A percentile compares a stretch with the other conserved stretches of the same genome.
phyloP scores from a whole-genome alignment of 1,140 invertebrate genomes.

The Brachionus sp. region DNA sequence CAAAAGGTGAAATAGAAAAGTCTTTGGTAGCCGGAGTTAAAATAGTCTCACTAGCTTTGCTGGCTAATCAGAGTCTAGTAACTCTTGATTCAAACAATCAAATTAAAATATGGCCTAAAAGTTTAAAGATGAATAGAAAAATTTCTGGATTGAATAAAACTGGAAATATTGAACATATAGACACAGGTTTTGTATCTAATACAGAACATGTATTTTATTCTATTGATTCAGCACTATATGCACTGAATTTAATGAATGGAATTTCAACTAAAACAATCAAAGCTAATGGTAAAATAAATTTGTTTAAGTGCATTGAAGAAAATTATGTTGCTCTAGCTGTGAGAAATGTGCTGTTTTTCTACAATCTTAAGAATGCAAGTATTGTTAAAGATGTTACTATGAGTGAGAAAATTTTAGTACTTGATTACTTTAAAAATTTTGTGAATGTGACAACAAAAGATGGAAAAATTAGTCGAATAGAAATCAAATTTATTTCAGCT shows the following conservation, averaged over 20 bases:
- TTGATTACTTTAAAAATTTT: background rate
- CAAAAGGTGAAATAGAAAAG: background rate
- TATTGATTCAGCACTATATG: background rate
- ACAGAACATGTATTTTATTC: background rate
- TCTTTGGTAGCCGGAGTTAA: background rate
- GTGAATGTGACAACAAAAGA: background rate
- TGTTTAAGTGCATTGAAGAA: background rate
- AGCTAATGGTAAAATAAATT: background rate
- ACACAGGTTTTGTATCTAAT: background rate
- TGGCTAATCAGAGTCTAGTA: background rate
- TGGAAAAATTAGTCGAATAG: background rate
- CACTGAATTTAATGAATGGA: background rate
- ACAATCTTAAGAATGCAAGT: background rate
- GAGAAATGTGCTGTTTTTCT: background rate
- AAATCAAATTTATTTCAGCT: background rate
- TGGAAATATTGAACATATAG: background rate
- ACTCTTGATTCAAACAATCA: background rate
- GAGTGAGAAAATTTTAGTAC: background rate
- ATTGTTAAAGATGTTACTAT: background rate
- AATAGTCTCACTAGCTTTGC: background rate
- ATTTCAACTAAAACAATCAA: background rate
- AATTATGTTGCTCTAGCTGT: background rate
- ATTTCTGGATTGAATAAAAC: background rate
- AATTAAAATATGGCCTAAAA: background rate
- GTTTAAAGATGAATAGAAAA: background rate